Evolutionary conservation across 2,797 vertebrate species (phyloP).

Genomic region (Periophthalmus magnuspinnatus): DNA sequence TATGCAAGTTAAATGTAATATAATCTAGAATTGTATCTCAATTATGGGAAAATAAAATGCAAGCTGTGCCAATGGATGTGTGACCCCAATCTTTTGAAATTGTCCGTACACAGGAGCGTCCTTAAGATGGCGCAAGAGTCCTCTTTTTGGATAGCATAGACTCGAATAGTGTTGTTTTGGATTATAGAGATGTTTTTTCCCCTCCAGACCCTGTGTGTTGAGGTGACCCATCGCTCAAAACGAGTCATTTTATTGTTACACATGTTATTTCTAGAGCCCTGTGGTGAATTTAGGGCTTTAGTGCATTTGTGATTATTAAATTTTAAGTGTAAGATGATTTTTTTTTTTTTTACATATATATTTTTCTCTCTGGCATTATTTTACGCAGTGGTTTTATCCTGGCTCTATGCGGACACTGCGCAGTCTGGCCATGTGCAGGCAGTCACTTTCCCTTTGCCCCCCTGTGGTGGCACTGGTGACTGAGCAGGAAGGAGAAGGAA

Average conservation of each 20-base stretch:
- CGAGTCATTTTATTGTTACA: background rate
- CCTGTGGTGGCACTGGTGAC: background rate
- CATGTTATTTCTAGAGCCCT: background rate
- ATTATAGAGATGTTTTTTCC: too few species aligned
- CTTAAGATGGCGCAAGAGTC: slow-evolving; percentile 7
- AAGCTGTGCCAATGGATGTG: too few species aligned
- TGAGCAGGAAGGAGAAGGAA: slow-evolving; percentile 13
- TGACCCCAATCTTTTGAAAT: background rate
- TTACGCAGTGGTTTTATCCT: too few species aligned
- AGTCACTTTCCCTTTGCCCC: slow-evolving; percentile 11
- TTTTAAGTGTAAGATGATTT: too few species aligned
- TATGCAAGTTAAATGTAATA: background rate
- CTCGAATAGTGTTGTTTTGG: too few species aligned
- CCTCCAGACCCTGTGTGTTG: too few species aligned
- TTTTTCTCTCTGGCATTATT: too few species aligned
- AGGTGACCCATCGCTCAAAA: background rate
- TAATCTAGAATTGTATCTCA: background rate
- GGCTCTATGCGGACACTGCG: background rate
- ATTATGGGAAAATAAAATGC: background rate
- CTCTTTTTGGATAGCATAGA: background rate
- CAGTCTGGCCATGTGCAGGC: slow-evolving; percentile 2
- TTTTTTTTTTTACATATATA: too few species aligned
- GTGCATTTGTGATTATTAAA: too few species aligned
- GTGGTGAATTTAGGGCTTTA: too few species aligned
- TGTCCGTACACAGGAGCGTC: background rate